phyloP scores from a whole-genome alignment of 2,797 vertebrate genomes.

The Lutra lutra region DNA sequence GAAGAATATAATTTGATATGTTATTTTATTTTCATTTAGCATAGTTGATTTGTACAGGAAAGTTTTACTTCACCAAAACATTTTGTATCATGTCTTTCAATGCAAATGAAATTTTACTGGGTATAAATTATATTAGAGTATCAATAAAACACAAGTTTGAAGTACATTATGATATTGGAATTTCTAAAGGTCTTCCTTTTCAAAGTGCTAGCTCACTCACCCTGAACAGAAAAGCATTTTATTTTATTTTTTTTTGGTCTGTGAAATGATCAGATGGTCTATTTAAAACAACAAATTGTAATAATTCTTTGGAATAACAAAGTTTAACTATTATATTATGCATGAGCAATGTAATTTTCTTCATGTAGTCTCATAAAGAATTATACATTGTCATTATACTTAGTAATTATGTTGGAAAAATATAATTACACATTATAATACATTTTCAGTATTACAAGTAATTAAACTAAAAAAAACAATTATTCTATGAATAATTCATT shows the following conservation, averaged over 20 bases:
- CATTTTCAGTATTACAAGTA: constrained; percentile 70
- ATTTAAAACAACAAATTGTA: not conserved
- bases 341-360: constrained; percentile 47
- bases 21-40: constrained; percentile 1
- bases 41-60: not conserved
- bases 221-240: not conserved
- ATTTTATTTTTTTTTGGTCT: not conserved
- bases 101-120: not conserved
- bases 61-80: not conserved
- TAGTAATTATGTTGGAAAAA: constrained; percentile 79
- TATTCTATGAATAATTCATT: constrained; percentile 79
- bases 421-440: constrained; percentile 70
- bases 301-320: constrained; percentile 3
- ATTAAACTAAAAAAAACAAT: constrained; percentile 64
- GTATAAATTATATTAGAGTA: not conserved
- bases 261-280: constrained; percentile 7
- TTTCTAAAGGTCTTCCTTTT: not conserved
- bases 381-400: constrained; percentile 65
- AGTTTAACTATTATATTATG: constrained; percentile 57
- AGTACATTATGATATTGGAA: not conserved
- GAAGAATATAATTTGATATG: not conserved
- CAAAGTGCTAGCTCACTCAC: not conserved
- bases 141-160: not conserved
- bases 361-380: constrained; percentile 68
- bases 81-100: not conserved